Evolutionary conservation across 2,888 invertebrate species (phyloP).

Genomic region (Plagiodera versicolora): DNA sequence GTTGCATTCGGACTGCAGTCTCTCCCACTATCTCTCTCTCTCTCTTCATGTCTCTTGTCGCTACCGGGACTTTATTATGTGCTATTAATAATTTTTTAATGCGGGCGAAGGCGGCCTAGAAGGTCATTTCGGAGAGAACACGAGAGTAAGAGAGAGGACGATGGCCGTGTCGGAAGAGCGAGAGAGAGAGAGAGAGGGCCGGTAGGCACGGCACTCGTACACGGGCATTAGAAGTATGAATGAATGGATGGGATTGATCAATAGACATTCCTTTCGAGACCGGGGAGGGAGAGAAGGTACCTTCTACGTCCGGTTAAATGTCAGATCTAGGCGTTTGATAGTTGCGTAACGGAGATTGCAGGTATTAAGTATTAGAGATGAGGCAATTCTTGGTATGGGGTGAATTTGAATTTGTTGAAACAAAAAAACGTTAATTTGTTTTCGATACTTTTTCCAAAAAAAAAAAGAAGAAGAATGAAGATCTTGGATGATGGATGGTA

Average conservation of each 20-base stretch:
- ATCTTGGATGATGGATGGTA: no score
- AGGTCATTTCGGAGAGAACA: conserved; percentile 33
- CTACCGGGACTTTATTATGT: conserved; percentile 6
- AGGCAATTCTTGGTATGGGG: no score
- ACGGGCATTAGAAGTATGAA: conserved; percentile 1
- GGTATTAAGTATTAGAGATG: no score
- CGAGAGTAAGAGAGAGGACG: neutral
- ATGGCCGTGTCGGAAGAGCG: neutral
- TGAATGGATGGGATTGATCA: neutral
- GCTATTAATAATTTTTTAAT: conserved; percentile 39
- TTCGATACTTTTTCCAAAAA: no score
- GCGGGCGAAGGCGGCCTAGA: conserved; percentile 40
- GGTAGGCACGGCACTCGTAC: neutral
- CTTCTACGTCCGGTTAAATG: neutral
- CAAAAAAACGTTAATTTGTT: no score
- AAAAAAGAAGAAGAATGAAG: no score
- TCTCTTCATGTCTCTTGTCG: neutral
- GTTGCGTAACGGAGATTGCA: neutral
- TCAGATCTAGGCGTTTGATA: neutral
- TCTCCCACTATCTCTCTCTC: neutral
- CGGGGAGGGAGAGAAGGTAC: neutral
- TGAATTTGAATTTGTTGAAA: no score
- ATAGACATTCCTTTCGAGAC: neutral
- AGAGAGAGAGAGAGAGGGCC: neutral
- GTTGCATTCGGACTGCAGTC: neutral